Evolutionary conservation across 2,113 vertebrate species (phyloP), one percentile per base, ranked within the genome.

Genomic region (Coryphaenoides rupestris): DNA sequence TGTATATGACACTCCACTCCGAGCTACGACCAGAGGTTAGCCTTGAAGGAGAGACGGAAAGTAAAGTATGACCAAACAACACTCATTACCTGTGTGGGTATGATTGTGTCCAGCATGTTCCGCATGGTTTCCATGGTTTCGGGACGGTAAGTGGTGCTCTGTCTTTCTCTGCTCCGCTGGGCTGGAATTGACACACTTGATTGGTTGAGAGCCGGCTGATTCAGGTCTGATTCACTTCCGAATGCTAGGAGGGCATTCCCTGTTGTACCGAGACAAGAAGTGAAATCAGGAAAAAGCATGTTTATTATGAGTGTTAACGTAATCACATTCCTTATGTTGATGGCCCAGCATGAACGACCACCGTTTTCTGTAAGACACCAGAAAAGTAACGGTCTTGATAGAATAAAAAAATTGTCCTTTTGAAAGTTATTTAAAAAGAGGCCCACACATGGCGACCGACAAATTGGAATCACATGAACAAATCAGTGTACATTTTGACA

Each of bases 221-320:
- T 16, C 47, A 40, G 84, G 63, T 93, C 87, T 21, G 89, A 85
- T 61, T 79, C 92, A 0, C 92, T 93, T 68, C 90, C 93, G 76
- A 96, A 98, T 52, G 87, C 90, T 74, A 81, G 83, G 13, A 98
- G 93, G 63, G 96, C 92, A 0, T 94, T 94, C 75, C 90, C 96
- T 98, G 21, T 60, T 54, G 54, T 47, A 63, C 21, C 33, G 66
- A 63, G 26, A 81, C 50, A 79, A 16, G n/a, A n/a, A 63, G 23
- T 60, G 57, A 46, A 66, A 58, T 16, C 26, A 49, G 24, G 24
- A 26, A 3, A 3, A 26, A 26, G 24, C 24, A 40, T 40, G 13
- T 40, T 12, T 40, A 40, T 40, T 40, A 40, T 40, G 2, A 12
- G 9, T 40, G 33, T 40, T 40, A 9, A 40, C 13, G 7, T 7